These are phyloP conservation scores for Scaptomyza pallida DNA, from an alignment of 1,140 invertebrate species.

Conservation along the genomic window DNA sequence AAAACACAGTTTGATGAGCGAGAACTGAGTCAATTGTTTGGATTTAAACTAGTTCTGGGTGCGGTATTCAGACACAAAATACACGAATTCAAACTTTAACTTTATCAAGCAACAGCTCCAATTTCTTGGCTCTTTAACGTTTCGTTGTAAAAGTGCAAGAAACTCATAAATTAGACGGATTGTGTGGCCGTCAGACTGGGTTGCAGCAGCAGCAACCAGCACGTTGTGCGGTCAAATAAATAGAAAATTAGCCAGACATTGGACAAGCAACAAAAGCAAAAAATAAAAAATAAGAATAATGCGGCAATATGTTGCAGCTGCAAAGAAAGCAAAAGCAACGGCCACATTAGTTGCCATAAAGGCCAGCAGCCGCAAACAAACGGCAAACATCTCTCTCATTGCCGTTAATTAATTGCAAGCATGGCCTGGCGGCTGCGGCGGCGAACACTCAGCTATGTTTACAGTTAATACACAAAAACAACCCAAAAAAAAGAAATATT, in stretches of 20 bases:
- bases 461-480: conserved; percentile 30
- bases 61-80: conserved; percentile 31
- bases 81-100: conserved; percentile 74
- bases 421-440: conserved; percentile 65
- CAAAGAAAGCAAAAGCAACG: conserved; percentile 53
- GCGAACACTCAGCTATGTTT: conserved; percentile 32
- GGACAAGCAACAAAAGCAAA: conserved; percentile 58
- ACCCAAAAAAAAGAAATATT: conserved; percentile 10
- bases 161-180: conserved; percentile 73
- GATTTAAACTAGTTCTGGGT: conserved; percentile 74
- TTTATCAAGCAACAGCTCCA: conserved; percentile 1
- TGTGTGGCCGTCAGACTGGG: conserved; percentile 30
- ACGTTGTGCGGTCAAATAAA: conserved; percentile 76
- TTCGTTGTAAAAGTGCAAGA: conserved; percentile 63
- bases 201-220: neutral
- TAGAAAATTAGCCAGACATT: conserved; percentile 81
- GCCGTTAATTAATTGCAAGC: conserved; percentile 77
- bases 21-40: conserved; percentile 5
- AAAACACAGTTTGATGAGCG: conserved; percentile 56
- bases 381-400: conserved; percentile 71
- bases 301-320: conserved; percentile 37
- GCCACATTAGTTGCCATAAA: conserved; percentile 67
- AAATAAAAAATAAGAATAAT: conserved; percentile 39
- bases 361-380: conserved; percentile 28
- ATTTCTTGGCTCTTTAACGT: conserved; percentile 5